A percentile compares a stretch with the other conserved stretches of the same genome.
Conservation (phyloP, 2,113 vertebrate genomes). For the Emydura subglobosa region DNA sequence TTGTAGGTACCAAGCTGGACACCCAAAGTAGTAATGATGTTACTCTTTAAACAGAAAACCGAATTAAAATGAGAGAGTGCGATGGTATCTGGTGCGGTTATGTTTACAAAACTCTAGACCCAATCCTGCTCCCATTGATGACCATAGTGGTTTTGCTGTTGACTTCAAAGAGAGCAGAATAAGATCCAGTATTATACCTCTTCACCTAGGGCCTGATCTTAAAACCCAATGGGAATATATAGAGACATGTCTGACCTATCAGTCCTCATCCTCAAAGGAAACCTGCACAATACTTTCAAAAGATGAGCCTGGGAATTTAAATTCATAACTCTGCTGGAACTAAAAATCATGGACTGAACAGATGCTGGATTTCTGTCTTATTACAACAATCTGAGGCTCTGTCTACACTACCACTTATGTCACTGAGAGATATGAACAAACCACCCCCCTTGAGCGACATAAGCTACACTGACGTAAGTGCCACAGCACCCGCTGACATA, state of each 20-base stretch:
- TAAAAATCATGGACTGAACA: no score
- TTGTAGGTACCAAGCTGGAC: constrained; percentile 41
- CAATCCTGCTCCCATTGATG: neutral
- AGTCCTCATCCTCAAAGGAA: neutral
- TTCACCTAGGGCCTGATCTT: neutral
- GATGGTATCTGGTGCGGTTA: neutral
- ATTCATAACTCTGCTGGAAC: no score
- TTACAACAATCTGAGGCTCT: no score
- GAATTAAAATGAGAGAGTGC: neutral
- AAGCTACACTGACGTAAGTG: no score
- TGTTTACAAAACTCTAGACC: neutral
- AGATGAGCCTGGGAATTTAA: no score
- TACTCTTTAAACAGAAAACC: constrained; percentile 36
- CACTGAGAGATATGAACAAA: no score
- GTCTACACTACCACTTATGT: no score
- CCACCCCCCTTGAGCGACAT: no score
- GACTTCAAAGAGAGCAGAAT: neutral
- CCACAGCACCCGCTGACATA: no score
- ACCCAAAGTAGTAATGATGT: constrained; percentile 11
- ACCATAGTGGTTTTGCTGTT: neutral
- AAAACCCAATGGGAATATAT: neutral
- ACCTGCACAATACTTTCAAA: no score
- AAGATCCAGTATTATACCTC: neutral
- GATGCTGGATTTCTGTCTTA: no score
- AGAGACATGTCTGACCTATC: neutral